phyloP scores from a whole-genome alignment of 2,797 vertebrate genomes.

The Xenentodon cancila region DNA sequence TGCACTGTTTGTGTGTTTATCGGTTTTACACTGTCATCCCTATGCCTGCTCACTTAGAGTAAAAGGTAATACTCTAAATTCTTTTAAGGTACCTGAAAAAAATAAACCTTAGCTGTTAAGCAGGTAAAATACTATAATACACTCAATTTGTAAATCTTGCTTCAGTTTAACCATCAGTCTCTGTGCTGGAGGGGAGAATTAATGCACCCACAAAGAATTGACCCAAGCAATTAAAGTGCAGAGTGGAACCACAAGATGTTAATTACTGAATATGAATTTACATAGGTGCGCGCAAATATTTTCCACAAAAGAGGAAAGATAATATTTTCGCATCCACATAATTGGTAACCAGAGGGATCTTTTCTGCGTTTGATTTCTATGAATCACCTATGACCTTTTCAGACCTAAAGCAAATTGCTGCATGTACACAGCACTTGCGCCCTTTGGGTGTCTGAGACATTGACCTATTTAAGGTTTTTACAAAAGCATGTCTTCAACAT shows the following conservation, averaged over 20 bases:
- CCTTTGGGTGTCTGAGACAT: slow-evolving; percentile 68
- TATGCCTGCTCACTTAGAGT: slow-evolving; percentile 20
- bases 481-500: slow-evolving; percentile 7
- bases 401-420: slow-evolving; percentile 12
- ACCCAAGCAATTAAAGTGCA: slow-evolving; percentile 7
- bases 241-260: slow-evolving; percentile 10
- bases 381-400: slow-evolving; percentile 68
- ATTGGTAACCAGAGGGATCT: slow-evolving; percentile 64
- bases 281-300: slow-evolving; percentile 22
- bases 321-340: slow-evolving; percentile 34
- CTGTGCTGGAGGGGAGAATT: not conserved
- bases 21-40: not conserved
- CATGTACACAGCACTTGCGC: slow-evolving; percentile 8
- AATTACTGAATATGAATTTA: slow-evolving; percentile 31
- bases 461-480: slow-evolving; percentile 60
- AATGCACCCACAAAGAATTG: not conserved
- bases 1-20: slow-evolving; percentile 15
- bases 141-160: slow-evolving; percentile 14
- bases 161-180: slow-evolving; percentile 7
- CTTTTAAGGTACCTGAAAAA: slow-evolving; percentile 29
- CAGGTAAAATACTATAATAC: slow-evolving; percentile 15
- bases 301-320: slow-evolving; percentile 54
- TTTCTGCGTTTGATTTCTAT: slow-evolving; percentile 65
- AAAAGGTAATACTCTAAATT: slow-evolving; percentile 35
- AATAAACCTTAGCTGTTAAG: slow-evolving; percentile 4